A percentile compares a stretch with the other conserved stretches of the same genome.
These are phyloP conservation scores for Sitta europaea DNA, from an alignment of 2,113 vertebrate genomes.

Conservation along the genomic window DNA sequence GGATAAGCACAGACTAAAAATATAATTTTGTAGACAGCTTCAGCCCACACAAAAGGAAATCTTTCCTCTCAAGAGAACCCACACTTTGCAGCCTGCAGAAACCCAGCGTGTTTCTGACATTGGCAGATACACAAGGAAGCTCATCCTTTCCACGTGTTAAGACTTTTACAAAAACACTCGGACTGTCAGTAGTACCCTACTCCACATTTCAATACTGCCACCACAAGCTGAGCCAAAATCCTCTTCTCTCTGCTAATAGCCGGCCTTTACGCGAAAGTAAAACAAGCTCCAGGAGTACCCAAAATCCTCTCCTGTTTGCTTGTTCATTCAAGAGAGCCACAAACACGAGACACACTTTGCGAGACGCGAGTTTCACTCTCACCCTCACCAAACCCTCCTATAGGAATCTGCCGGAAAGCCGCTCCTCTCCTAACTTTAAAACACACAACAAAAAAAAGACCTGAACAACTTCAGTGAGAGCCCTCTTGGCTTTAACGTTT, in stretches of 20 bases:
- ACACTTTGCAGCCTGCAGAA: neutral
- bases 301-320: neutral
- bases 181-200: neutral
- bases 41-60: conserved; percentile 57
- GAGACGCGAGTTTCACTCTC: conserved; percentile 52
- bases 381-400: conserved; percentile 50
- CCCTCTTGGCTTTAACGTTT: conserved; percentile 40
- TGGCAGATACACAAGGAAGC: neutral
- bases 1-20: conserved; percentile 47
- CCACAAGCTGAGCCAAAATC: neutral
- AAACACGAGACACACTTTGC: conserved; percentile 5
- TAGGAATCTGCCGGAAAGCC: conserved; percentile 48
- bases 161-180: neutral
- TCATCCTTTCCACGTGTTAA: conserved; percentile 27
- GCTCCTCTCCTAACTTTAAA: conserved; percentile 36
- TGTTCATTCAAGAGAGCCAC: conserved; percentile 42
- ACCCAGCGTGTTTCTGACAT: neutral
- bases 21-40: conserved; percentile 27
- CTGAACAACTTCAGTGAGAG: neutral
- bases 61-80: neutral
- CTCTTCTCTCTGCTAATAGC: neutral
- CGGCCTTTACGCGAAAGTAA: neutral
- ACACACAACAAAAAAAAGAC: neutral
- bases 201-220: neutral
- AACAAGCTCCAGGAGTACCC: neutral